These are phyloP conservation scores for Lepas anatifera DNA, from an alignment of 2,888 invertebrate species.

Conservation along the genomic window DNA sequence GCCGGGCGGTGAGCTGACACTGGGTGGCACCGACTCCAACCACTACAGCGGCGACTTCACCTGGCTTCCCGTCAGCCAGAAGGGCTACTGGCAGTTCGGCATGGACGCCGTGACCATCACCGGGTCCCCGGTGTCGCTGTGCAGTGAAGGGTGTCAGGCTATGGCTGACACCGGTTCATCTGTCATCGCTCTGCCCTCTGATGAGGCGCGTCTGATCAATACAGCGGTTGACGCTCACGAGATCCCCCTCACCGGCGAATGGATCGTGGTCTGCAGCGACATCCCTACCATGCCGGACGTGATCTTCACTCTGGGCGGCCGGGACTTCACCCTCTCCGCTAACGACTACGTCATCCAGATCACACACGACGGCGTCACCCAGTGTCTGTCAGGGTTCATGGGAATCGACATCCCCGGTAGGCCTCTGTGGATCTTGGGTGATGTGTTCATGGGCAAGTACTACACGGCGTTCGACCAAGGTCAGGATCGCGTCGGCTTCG, in stretches of 20 bases:
- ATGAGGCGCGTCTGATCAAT: conserved; percentile 37
- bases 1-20: conserved; percentile 30
- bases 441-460: conserved; percentile 43
- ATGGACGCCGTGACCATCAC: conserved; percentile 34
- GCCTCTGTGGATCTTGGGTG: conserved; percentile 44
- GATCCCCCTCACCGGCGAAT: conserved; percentile 13
- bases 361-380: conserved; percentile 33
- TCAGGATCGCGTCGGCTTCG: conserved; percentile 41
- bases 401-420: conserved; percentile 41
- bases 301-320: conserved; percentile 36
- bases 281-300: conserved; percentile 37
- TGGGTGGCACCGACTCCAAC: conserved; percentile 40
- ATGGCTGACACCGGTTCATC: conserved; percentile 41
- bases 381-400: conserved; percentile 42
- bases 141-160: conserved; percentile 40
- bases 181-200: conserved; percentile 40
- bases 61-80: conserved; percentile 38
- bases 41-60: conserved; percentile 42
- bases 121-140: conserved; percentile 22
- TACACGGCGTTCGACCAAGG: conserved; percentile 43
- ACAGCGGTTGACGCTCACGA: conserved; percentile 35
- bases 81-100: conserved; percentile 45
- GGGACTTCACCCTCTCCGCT: conserved; percentile 36
- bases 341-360: conserved; percentile 41
- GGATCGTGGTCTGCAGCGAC: conserved; percentile 32